Evolutionary conservation across 37 sponge, comb jelly and placozoan genomes (phyloP).

Genomic region (Beroe ovata): DNA sequence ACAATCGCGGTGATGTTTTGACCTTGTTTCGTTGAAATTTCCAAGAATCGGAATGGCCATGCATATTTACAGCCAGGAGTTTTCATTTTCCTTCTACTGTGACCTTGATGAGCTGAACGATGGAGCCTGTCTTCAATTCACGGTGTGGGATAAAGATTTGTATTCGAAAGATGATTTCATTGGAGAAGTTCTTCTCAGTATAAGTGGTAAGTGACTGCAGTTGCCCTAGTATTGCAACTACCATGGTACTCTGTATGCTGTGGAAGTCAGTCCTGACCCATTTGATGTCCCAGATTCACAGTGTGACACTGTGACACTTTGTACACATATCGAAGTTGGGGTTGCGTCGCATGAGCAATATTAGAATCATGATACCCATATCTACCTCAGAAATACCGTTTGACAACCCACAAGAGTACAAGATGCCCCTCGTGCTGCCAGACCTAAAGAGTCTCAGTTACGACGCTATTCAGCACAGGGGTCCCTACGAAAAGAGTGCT

Average conservation of each 20-base stretch:
- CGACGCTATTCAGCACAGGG: not conserved
- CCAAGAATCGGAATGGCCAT: too few relatives aligned
- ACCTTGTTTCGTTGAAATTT: too few relatives aligned
- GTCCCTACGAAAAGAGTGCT: conserved; percentile 20
- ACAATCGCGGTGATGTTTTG: too few relatives aligned
- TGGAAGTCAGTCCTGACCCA: too few relatives aligned
- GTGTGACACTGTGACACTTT: too few relatives aligned
- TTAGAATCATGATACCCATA: too few relatives aligned
- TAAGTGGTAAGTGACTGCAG: not conserved
- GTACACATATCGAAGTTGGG: too few relatives aligned
- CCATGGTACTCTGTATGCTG: too few relatives aligned
- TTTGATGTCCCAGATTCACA: too few relatives aligned
- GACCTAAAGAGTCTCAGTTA: conserved; percentile 18
- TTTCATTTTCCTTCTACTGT: conserved; percentile 2
- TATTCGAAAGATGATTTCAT: conserved; percentile 3
- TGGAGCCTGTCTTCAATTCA: conserved; percentile 27
- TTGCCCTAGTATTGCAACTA: too few relatives aligned
- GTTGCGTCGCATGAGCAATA: too few relatives aligned
- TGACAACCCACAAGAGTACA: not conserved
- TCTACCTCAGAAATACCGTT: conserved; percentile 14
- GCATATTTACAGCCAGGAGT: conserved; percentile 48
- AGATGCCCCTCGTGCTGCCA: not conserved
- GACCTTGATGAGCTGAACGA: conserved; percentile 32
- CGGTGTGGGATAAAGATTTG: conserved; percentile 14
- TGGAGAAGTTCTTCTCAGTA: not conserved